Evolutionary conservation across 2,888 invertebrate genomes (phyloP), one percentile per base, ranked within the genome.

Genomic region (Rosalia funebris): DNA sequence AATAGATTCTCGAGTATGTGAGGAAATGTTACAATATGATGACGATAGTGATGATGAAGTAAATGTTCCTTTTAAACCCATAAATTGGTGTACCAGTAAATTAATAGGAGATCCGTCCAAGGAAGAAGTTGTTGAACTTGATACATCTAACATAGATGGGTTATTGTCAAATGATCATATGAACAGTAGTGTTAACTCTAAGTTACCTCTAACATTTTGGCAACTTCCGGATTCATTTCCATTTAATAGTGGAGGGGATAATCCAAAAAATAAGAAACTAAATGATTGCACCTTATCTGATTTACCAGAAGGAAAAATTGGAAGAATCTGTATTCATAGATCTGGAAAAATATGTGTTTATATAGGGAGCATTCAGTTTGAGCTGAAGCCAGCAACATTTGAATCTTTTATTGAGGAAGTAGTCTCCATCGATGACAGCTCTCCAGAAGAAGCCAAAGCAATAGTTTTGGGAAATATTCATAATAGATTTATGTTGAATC

Each of bases 151-250:
- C 25, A 7, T 25, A 5, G 54, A 63, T 31, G 66, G 71, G n/a
- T 64, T 50, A n/a, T n/a, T n/a, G n/a, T n/a, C n/a, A n/a, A n/a
- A n/a, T n/a, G n/a, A n/a, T n/a, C n/a, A n/a, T n/a, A n/a, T n/a
- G n/a, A n/a, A n/a, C n/a, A n/a, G n/a, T n/a, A n/a, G n/a, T n/a
- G n/a, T n/a, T n/a, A 74, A 71, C 63, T 65, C 65, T 65, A 74
- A 77, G 50, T 71, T 72, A 36, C 72, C 65, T n/a, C 58, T 79
- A 52, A 71, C 75, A 10, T 56, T 79, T 31, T 71, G 79, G 66
- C 70, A 80, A 75, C 61, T 81, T 52, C 81, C 81, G 19, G 74
- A 77, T 66, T 76, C 77, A n/a, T 75, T 81, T 65, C 73, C 77
- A 34, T 59, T 62, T 15, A 52, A 63, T 50, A 39, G n/a, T n/a